Evolutionary conservation across 2,888 invertebrate species (phyloP).

Genomic region (Apodemia mormo): DNA sequence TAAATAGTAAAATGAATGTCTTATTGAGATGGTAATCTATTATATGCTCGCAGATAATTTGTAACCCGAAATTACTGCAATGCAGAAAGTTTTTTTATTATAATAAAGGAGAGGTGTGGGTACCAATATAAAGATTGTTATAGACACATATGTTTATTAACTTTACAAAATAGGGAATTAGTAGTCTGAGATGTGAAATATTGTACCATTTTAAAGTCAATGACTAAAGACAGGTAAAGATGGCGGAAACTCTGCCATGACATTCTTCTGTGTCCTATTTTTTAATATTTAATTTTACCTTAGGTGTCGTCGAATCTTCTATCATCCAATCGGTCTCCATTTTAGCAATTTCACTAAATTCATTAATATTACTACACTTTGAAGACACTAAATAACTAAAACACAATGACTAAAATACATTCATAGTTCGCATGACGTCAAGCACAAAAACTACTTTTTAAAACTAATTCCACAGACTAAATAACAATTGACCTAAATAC

Average conservation of each 20-base stretch:
- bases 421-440: slow-evolving; percentile 77
- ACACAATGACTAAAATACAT: slow-evolving; percentile 61
- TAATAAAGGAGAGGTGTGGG: background rate
- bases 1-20: background rate
- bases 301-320: slow-evolving; percentile 84
- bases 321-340: slow-evolving; percentile 96
- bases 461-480: slow-evolving; percentile 35
- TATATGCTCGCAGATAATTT: background rate
- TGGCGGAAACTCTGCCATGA: slow-evolving; percentile 70
- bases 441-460: slow-evolving; percentile 55
- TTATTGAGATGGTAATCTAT: background rate
- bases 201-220: slow-evolving; percentile 13
- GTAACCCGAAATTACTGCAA: slow-evolving; percentile 34
- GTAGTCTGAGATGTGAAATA: background rate
- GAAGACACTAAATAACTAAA: slow-evolving; percentile 66
- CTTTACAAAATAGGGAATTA: background rate
- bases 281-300: slow-evolving; percentile 59
- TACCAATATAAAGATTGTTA: background rate
- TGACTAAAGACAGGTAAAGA: slow-evolving; percentile 61
- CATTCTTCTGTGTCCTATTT: slow-evolving; percentile 69
- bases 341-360: slow-evolving; percentile 86
- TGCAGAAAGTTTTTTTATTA: slow-evolving; percentile 32
- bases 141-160: background rate
- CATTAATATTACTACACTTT: slow-evolving; percentile 71
- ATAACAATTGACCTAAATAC: background rate